Evolutionary conservation across 2,113 vertebrate genomes (phyloP).

Genomic region (Hippocampus mohnikei): DNA sequence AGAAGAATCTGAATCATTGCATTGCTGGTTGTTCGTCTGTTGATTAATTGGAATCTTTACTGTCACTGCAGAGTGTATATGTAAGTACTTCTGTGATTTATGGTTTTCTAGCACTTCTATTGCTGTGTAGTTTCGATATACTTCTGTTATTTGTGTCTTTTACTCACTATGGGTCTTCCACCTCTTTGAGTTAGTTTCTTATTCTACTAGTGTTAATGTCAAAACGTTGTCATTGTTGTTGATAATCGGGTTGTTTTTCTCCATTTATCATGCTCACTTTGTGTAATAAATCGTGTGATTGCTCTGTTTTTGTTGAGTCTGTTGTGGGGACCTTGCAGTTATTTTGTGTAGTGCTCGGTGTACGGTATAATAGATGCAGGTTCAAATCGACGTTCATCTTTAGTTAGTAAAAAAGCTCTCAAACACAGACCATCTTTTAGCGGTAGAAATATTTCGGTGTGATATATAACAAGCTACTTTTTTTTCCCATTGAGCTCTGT

Average conservation of each 20-base stretch:
- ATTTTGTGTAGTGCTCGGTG: neutral
- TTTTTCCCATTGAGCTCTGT: slow-evolving; percentile 13
- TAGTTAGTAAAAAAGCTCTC: neutral
- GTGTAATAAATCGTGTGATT: neutral
- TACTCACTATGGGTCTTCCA: too few species aligned
- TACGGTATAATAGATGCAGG: neutral
- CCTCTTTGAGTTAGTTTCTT: too few species aligned
- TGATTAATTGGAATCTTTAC: too few species aligned
- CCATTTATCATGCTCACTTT: neutral
- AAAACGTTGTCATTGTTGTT: neutral
- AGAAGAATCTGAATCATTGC: too few species aligned
- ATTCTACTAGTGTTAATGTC: neutral
- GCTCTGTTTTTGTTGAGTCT: neutral
- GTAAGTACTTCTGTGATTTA: neutral
- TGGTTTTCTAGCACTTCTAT: neutral
- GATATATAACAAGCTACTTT: slow-evolving; percentile 17
- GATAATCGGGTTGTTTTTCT: too few species aligned
- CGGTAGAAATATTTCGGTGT: slow-evolving; percentile 12
- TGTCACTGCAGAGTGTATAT: too few species aligned
- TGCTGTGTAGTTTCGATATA: neutral
- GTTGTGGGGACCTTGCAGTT: neutral
- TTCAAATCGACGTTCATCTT: neutral
- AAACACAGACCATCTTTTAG: slow-evolving; percentile 11
- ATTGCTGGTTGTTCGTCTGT: too few species aligned
- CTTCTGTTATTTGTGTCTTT: neutral